Evolutionary conservation across 2,888 invertebrate genomes (phyloP), one percentile per base, ranked within the genome.

Genomic region (Idaea aversata): DNA sequence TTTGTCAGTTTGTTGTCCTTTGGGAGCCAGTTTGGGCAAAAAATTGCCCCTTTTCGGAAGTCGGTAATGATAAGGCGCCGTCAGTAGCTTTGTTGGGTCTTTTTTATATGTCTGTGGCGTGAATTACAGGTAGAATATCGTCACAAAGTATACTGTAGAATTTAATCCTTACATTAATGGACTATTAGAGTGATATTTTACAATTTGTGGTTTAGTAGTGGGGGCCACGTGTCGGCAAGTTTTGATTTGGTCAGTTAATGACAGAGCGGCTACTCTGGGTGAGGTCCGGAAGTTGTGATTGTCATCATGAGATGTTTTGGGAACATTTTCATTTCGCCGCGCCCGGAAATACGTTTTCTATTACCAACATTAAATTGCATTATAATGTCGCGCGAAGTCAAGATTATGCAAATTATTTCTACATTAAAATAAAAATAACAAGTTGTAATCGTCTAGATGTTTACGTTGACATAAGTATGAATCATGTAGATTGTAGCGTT

Each of bases 21-120:
- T 90, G 86, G 85, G 85, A 77, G 74, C 86, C 88, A 88, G 83
- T 88, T 86, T 88, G 84, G 84, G 75, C 70, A 90, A 91, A 81
- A 90, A 88, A 78, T 70, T 77, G 82, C 77, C 80, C 70, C 83
- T 84, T 87, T 91, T 92, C 90, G 91, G 92, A 91, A 91, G 90
- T 90, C 76, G 77, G 85, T 91, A 91, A 92, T 91, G 86, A 90
- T 85, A 90, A 86, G 91, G 92, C 91, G 92, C 91, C 91, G 67
- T 74, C 72, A 85, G 87, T 84, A 88, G 90, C 88, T 87, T 89
- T 87, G 83, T 79, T 78, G 69, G 63, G 71, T n/a, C 83, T 85
- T 86, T 85, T 84, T 84, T 76, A 67, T 67, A 72, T 67, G 75
- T 79, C 78, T 78, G 75, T 80, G 79, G 84, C 83, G 81, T 83